Base-by-base conservation (phyloP, 1,140 invertebrate species). In the Asbolus verrucosus region DNA sequence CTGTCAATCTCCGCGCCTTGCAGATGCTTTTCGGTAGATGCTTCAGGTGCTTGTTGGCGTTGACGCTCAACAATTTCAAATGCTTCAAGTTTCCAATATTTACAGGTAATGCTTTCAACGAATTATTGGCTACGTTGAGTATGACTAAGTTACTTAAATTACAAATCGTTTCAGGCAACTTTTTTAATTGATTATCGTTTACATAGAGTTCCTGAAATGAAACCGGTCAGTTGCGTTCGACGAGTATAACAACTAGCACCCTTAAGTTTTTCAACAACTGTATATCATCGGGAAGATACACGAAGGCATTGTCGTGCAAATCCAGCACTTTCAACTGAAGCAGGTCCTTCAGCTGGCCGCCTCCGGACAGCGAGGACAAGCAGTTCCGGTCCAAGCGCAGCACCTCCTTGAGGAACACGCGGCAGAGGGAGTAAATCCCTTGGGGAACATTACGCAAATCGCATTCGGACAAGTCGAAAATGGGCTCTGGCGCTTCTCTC, bases 391-490 rank as follows among this genome's bases (percentile, higher is more conserved):
- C 82, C 68, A 93, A 82, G 76, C 87, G 83, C 46, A 92, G 81
- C 38, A 83, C 81, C 73, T 90, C 87, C 83, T 94, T 94, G 62
- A 90, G 86, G 74, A 92, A 90, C 36, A 94, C 90, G 80, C 89
- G 90, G 80, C 92, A 93, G 30, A 92, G 82, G 1, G 89, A 88
- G 83, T 88, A 93, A 69, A 92, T 90, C 50, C 91, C 90, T 60
- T 87, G 83, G 15, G 92, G 92, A 36, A 93, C 85, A 54, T 85
- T 81, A 75, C 85, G 86, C 46, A 93, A 83, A 72, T 85, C 83
- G 82, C 91, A 93, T 68, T 90, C 88, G 1, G 90, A 89, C 67
- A 94, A 79, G 81, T 93, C 91, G 79, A 91, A 93, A 43, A 88
- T 82, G 65, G 89, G 87, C 77, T 92, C 91, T 11, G 91, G 91